Base-by-base conservation (phyloP, 2,113 vertebrate species). In the Archocentrus centrarchus region DNA sequence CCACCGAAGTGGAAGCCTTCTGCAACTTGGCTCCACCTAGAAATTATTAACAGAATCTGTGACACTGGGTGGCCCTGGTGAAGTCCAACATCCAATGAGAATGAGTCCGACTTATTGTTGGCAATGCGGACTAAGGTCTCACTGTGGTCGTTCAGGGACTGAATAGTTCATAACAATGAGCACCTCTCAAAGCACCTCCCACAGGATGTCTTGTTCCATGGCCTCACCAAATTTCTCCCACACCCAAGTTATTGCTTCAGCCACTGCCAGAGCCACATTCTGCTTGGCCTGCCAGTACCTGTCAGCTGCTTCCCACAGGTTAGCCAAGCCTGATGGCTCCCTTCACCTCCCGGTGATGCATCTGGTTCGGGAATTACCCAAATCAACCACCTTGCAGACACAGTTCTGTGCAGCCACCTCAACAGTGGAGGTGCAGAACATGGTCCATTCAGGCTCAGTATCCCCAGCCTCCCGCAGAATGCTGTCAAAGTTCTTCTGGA, bases 151-250 rank as follows among this genome's bases (percentile, higher is more conserved):
- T 24, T 24, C 24, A 24, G 24, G 24, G 24, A 24, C 24, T 24
- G 24, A 24, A 24, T 24, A 24, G 24, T 24, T 24, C 24, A 24
- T 24, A 24, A 24, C 24, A 24, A 24, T 24, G 24, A 24, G 24
- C 24, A 24, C 24, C 24, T 24, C 24, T 24, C 24, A 24, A 24
- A 24, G 24, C 24, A 24, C 24, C 24, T 24, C 24, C 24, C 24
- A 24, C 24, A 24, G 24, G 6, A 50, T 1, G 62, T 0, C 62
- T 14, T 39, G 6, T 64, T 22, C 1, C 61, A 0, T 11, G 3
- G 35, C 61, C 20, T 39, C 35, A 0, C 61, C 20, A 6, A 47
- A 50, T 14, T 64, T 35, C 39, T 41, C 10, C 10, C 39, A 41
- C 10, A 3, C 10, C 39, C 39, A 41, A 10, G 61, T 63, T 22